Conservation (phyloP, 2,888 invertebrate genomes). For the Miltochrista miniata region DNA sequence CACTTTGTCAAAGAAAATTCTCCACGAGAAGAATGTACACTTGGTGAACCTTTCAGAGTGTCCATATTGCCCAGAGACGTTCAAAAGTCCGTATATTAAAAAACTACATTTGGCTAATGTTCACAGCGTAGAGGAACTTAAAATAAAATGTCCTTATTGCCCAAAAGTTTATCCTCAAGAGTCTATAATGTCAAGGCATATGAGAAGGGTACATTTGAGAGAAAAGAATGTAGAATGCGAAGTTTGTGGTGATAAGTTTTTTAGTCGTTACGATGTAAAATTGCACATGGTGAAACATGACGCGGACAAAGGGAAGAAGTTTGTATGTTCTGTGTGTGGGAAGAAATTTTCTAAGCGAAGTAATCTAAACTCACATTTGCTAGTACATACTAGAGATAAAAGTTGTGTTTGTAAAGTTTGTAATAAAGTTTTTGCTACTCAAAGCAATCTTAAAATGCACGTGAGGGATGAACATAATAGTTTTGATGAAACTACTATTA, state of each 20-base stretch:
- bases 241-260: constrained; percentile 74
- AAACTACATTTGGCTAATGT: constrained; percentile 72
- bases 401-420: constrained; percentile 79
- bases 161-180: constrained; percentile 78
- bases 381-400: constrained; percentile 82
- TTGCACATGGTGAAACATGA: constrained; percentile 81
- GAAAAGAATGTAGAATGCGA: constrained; percentile 77
- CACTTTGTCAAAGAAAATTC: constrained; percentile 70
- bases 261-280: constrained; percentile 71
- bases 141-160: constrained; percentile 75
- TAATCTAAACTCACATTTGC: constrained; percentile 83
- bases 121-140: constrained; percentile 72
- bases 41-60: constrained; percentile 66
- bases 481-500: constrained; percentile 19
- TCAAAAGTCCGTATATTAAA: constrained; percentile 73
- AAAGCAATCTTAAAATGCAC: constrained; percentile 65
- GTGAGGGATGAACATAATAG: constrained; percentile 54
- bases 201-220: constrained; percentile 82
- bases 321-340: constrained; percentile 83
- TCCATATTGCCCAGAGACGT: constrained; percentile 71
- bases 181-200: constrained; percentile 84
- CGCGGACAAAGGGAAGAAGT: constrained; percentile 81
- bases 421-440: constrained; percentile 77
- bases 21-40: constrained; percentile 75
- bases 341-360: constrained; percentile 85